These are phyloP conservation scores for Rhabdomys dilectus DNA, from an alignment of 2,113 vertebrate species.

Conservation along the genomic window DNA sequence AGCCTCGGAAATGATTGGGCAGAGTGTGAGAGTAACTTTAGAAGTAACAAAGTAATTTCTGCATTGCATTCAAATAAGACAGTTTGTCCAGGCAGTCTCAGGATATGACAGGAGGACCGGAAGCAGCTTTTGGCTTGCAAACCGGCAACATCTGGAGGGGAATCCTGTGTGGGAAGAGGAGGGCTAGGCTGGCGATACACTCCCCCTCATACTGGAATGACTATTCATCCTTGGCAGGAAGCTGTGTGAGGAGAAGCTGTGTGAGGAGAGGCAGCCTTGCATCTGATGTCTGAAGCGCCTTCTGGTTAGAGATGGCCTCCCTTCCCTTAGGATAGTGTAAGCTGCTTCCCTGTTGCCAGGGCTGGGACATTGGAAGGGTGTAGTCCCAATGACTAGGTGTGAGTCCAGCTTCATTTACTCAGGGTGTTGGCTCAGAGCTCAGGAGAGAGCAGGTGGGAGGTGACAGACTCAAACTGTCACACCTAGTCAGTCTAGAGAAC, in stretches of 20 bases:
- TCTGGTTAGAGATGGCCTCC: not conserved
- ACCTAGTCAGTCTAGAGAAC: slow-evolving; percentile 42
- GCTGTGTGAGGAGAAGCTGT: not conserved
- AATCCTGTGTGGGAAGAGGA: slow-evolving; percentile 6
- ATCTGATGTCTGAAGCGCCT: not conserved
- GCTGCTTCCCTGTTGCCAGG: not conserved
- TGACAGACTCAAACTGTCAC: slow-evolving; percentile 32
- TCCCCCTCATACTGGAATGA: not conserved
- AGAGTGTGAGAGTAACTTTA: not conserved
- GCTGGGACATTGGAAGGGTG: slow-evolving; percentile 15
- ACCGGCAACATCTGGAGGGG: slow-evolving; percentile 59
- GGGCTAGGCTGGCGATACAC: not conserved
- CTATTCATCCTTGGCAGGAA: not conserved
- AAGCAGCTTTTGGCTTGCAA: slow-evolving; percentile 69
- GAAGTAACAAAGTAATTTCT: slow-evolving; percentile 65
- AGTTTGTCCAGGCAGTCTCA: slow-evolving; percentile 39
- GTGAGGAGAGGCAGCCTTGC: slow-evolving; percentile 16
- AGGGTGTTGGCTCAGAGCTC: slow-evolving; percentile 71
- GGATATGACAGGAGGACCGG: slow-evolving; percentile 68
- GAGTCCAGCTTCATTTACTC: slow-evolving; percentile 68
- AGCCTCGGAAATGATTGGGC: slow-evolving; percentile 68
- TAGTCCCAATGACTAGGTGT: slow-evolving; percentile 45
- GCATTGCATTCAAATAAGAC: slow-evolving; percentile 62
- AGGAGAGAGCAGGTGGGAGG: slow-evolving; percentile 39
- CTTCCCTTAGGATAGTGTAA: not conserved